Base-by-base conservation (phyloP, 2,113 vertebrate species). In the Zosterops pallidus region DNA sequence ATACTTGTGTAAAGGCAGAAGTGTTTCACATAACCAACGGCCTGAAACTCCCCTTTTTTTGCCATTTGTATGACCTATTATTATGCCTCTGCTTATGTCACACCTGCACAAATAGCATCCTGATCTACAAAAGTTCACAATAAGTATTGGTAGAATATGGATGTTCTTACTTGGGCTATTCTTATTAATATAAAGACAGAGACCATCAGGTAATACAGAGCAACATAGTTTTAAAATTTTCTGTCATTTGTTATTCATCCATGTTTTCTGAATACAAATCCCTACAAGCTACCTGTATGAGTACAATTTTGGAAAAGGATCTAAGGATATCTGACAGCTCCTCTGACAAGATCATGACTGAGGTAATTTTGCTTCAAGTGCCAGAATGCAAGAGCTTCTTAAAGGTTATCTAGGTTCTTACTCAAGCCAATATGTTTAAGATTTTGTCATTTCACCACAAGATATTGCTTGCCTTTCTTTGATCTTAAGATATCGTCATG, bases 361-460 rank as follows among this genome's bases (percentile, higher is more conserved):
- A 39, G 29, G 44, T 29, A 78, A 70, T 83, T 84, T 84, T 94
- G 33, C 37, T 85, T 93, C 35, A 74, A 62, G 50, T 29, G 28
- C 75, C 37, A 89, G 31, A 57, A 20, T 59, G 39, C 19, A 79
- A 56, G 25, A 62, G 13, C 10, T 87, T 64, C 37, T 62, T 63
- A 75, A 82, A 93, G 68, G 88, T 74, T 44, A 49, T 42, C 42
- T 42, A 78, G 25, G 12, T 87, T 77, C 50, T 62, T 55, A 69
- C 26, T 56, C 8, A 52, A 74, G 22, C 8, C 2, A 5, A 4
- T 67, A 47, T 7, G 28, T 52, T 91, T 53, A 84, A 37, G 59
- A 37, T 78, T 75, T 84, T 86, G 25, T 46, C 42, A 89, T 71
- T 84, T 82, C 35, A 63, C n/a, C 25, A 70, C 9, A 67, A 69